Base-by-base conservation (phyloP, 2,888 invertebrate genomes). In the Cryptosula pallasiana region DNA sequence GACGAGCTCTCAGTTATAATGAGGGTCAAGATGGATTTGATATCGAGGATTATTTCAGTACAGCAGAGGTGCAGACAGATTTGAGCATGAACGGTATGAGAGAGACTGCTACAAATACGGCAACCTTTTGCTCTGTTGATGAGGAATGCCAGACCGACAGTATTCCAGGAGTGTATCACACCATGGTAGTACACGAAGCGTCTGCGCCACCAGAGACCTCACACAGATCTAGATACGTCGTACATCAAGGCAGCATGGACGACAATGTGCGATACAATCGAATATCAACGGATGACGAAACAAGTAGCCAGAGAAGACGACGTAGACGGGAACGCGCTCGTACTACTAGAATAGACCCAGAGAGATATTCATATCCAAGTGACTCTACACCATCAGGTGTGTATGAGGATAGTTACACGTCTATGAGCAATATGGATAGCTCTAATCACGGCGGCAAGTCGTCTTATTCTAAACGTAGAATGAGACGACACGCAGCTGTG, bases 51-150 rank as follows among this genome's bases (percentile, higher is more conserved):
- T 36, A 69, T n/a, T 34, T 69, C 5, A 20, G 29, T 3, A 23
- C 25, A 20, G 69, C 34, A 1, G 72, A 72, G 54, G 69, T 70
- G 16, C 72, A 72, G 35, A 72, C 72, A 13, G 72, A 72, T 23
- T 23, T 29, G 72, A 69, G 36, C 29, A 55, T 45, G 63, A 23
- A 34, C 25, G 32, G 27, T 3, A 5, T 29, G 9, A 36, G 20
- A 55, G 45, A 69, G 20, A 70, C 25, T 1, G 16, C 20, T 13
- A 45, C 63, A 27, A 69, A 69, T 29, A 69, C 69, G 25, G 34
- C 23, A 1, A 70, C 35, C 35, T 29, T 25, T 25, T 16, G 23
- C 1, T 32, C 72, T 3, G 34, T 29, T 57, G 63, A 69, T 20
- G 35, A 70, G n/a, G 72, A 35, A 27, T 23, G 20, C 1, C 72